Percentiles rank a stretch among this genome's conserved stretches.
These are phyloP conservation scores for Paradoxurus hermaphroditus DNA, from an alignment of 2,113 vertebrate genomes.

Conservation along the genomic window DNA sequence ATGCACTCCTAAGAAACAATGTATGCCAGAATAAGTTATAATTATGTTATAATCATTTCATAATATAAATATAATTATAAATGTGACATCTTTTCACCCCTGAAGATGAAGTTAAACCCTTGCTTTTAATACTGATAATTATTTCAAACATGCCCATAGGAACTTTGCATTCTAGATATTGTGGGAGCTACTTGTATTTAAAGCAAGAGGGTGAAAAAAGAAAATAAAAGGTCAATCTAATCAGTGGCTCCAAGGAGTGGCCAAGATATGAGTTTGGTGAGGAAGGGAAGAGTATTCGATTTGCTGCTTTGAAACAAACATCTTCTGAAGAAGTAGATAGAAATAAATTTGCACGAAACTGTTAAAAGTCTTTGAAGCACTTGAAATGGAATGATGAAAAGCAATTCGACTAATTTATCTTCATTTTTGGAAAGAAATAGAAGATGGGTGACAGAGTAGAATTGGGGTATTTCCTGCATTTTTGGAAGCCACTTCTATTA, in stretches of 20 bases:
- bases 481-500: neutral
- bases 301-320: neutral
- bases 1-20: neutral
- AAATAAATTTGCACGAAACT: neutral
- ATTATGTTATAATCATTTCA: neutral
- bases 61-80: neutral
- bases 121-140: neutral
- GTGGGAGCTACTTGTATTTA: neutral
- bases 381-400: conserved; percentile 30
- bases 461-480: neutral
- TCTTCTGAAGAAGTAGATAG: neutral
- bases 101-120: neutral
- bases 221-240: neutral
- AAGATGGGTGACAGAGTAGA: neutral
- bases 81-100: neutral
- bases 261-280: neutral
- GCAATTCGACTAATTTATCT: neutral
- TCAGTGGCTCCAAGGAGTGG: neutral
- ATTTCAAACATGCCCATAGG: neutral
- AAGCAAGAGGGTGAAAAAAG: neutral
- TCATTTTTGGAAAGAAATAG: conserved; percentile 4
- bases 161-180: neutral
- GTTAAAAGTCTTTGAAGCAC: neutral
- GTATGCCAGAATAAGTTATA: neutral
- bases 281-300: neutral